Percentiles rank a stretch among this genome's conserved stretches.
Evolutionary conservation across 2,113 vertebrate species (phyloP).

Genomic region (Hylia prasina): DNA sequence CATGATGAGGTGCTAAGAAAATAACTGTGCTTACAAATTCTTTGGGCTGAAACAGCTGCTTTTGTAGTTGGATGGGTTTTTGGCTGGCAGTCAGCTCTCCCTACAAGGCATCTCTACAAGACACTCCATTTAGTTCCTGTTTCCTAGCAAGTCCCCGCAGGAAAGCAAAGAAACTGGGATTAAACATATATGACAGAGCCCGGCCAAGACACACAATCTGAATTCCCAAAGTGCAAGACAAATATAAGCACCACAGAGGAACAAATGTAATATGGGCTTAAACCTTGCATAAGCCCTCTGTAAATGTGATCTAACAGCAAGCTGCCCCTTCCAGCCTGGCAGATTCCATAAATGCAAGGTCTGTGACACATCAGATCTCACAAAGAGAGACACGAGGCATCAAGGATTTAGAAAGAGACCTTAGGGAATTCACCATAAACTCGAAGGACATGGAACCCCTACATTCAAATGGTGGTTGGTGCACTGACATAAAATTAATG

Average conservation of each 20-base stretch:
- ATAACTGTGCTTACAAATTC: constrained; percentile 43
- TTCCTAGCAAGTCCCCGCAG: constrained; percentile 16
- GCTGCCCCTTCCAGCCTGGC: background rate
- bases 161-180: constrained; percentile 26
- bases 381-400: background rate
- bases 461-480: background rate
- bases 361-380: background rate
- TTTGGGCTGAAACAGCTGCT: constrained; percentile 35
- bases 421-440: background rate
- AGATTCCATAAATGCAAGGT: background rate
- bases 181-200: background rate
- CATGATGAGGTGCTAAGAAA: constrained; percentile 56
- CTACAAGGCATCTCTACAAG: background rate
- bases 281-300: background rate
- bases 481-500: background rate
- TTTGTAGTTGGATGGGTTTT: constrained; percentile 26
- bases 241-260: constrained; percentile 25
- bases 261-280: background rate
- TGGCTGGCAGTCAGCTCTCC: constrained; percentile 7
- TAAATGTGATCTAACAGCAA: background rate
- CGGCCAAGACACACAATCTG: constrained; percentile 32
- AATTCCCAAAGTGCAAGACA: constrained; percentile 44
- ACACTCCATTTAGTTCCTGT: constrained; percentile 34
- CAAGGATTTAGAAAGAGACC: background rate
- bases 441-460: background rate